Evolutionary conservation across 2,113 vertebrate genomes (phyloP).

Genomic region (Hassar affinis): DNA sequence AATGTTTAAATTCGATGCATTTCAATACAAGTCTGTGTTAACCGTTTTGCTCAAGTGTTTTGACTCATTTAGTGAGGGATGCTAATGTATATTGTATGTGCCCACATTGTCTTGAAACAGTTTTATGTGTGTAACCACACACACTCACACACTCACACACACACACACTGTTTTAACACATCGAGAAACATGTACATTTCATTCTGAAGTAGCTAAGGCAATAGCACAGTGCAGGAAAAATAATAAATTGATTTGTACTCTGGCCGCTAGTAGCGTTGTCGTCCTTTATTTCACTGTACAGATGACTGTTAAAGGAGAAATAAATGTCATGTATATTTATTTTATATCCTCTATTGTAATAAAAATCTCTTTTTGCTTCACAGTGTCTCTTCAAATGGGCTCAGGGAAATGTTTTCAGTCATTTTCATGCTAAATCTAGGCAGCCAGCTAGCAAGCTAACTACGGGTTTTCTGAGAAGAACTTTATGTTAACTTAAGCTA

Average conservation of each 20-base stretch:
- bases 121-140: neutral
- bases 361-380: conserved; percentile 76
- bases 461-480: neutral
- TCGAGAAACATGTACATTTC: neutral
- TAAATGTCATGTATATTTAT: conserved; percentile 83
- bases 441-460: neutral
- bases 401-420: neutral
- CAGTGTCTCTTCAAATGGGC: neutral
- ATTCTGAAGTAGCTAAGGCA: conserved; percentile 25
- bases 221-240: conserved; percentile 23
- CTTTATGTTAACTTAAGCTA: neutral
- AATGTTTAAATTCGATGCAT: neutral
- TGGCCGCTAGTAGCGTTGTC: conserved; percentile 73
- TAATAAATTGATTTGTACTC: conserved; percentile 56
- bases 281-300: conserved; percentile 76
- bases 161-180: neutral
- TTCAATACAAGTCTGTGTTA: neutral
- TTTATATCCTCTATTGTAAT: conserved; percentile 93
- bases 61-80: neutral
- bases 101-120: neutral
- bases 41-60: neutral
- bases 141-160: conserved; percentile 3
- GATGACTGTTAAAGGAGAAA: conserved; percentile 88
- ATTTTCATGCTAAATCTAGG: neutral
- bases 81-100: conserved; percentile 6